Evolutionary conservation across 2,888 invertebrate species (phyloP), one percentile per base, ranked within the genome.

Genomic region (Dicyrtomina minuta): DNA sequence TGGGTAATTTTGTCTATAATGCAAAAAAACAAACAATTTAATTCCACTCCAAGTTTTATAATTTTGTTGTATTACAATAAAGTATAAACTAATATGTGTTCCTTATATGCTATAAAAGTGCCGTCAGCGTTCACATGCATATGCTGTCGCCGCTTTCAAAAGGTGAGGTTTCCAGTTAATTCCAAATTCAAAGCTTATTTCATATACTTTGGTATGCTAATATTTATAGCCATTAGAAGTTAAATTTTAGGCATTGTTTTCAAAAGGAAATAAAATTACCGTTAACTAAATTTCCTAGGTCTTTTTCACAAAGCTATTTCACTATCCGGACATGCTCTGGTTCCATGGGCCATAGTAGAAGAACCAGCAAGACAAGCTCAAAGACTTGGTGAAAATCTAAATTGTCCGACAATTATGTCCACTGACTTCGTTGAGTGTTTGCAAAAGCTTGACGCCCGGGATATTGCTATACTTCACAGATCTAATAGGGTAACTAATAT

Each of bases 271-370:
- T n/a, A n/a, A n/a, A n/a, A n/a, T n/a, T n/a, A n/a, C n/a, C n/a
- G n/a, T n/a, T n/a, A n/a, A n/a, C n/a, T n/a, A n/a, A n/a, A n/a
- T n/a, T 44, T 39, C 8, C 2, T 67, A 72, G 75, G 74, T 24
- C 51, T 75, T 20, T 75, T 75, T 56, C 70, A 70, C 4, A 56
- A 58, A 20, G 75, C 72, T 22, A 72, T 72, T 53, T 70, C 69
- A 1, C 44, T 68, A 15, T 68, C 69, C 39, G 74, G 74, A 22
- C 67, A 70, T 13, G 73, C 72, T 0, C 39, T 74, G 1, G 64
- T 66, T 46, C 76, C 76, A 22, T 76, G 74, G 74, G 73, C 70
- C 12, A 58, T 74, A 13, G 44, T 70, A n/a, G 43, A 58, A 15
- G 51, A 62, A 8, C 71, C 72, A 1, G 66, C 33, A 15, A 66